A percentile compares a stretch with the other conserved stretches of the same genome.
phyloP scores from a whole-genome alignment of 2,888 invertebrate species.

The Melitaea athalia region DNA sequence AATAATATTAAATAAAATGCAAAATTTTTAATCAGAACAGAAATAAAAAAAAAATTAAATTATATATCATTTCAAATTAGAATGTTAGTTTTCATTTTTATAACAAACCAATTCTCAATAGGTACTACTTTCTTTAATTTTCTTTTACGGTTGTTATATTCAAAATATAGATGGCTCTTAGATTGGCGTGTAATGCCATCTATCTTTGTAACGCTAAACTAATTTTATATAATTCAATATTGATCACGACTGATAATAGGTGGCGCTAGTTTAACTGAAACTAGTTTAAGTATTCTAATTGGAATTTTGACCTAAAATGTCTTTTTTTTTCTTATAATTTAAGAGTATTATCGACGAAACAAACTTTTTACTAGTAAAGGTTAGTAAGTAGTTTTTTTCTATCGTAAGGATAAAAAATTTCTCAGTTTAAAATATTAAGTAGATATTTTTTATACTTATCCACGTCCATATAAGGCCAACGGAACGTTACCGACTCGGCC shows the following conservation, averaged over 20 bases:
- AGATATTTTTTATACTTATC: neutral
- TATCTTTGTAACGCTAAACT: conserved; percentile 27
- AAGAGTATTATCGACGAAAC: too few species aligned
- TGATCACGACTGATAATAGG: conserved; percentile 20
- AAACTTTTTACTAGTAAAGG: too few species aligned
- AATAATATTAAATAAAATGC: too few species aligned
- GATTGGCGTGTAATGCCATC: conserved; percentile 23
- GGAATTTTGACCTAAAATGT: conserved; percentile 7
- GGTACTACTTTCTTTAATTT: too few species aligned
- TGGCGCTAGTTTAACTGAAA: too few species aligned
- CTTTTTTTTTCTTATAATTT: neutral
- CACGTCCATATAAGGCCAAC: conserved; percentile 54
- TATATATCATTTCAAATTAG: too few species aligned
- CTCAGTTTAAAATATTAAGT: neutral
- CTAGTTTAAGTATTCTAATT: conserved; percentile 8
- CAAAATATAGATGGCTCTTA: neutral
- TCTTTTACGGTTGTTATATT: neutral
- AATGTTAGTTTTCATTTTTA: too few species aligned
- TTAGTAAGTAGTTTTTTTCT: too few species aligned
- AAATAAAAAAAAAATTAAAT: too few species aligned
- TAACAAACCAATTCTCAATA: too few species aligned
- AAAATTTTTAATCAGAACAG: neutral
- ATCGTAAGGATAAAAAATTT: too few species aligned
- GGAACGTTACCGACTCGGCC: conserved; percentile 45
- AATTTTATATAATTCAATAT: conserved; percentile 2